Evolutionary conservation across 2,888 invertebrate genomes (phyloP).

Genomic region (Chymomyza caudatula): DNA sequence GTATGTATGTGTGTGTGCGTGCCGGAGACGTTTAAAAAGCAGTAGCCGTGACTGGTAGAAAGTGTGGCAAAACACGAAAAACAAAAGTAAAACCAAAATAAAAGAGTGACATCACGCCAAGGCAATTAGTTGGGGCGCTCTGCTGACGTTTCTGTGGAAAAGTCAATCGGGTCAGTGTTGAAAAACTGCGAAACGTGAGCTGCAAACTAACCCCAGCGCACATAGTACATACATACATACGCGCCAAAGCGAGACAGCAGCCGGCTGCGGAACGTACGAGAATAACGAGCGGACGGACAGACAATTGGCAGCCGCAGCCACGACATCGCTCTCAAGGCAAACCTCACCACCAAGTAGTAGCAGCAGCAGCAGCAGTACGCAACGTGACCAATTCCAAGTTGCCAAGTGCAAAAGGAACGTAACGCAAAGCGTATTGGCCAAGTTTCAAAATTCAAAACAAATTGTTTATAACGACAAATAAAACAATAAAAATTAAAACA

Average conservation of each 20-base stretch:
- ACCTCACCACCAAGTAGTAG: constrained; percentile 27
- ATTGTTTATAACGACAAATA: constrained; percentile 26
- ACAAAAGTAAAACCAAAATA: neutral
- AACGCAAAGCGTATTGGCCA: constrained; percentile 23
- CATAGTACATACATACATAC: neutral
- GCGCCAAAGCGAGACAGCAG: constrained; percentile 1
- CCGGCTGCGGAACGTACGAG: constrained; percentile 49
- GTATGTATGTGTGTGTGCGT: constrained; percentile 8
- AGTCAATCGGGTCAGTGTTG: neutral
- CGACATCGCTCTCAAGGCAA: constrained; percentile 54
- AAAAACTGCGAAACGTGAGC: constrained; percentile 18
- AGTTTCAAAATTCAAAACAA: constrained; percentile 26
- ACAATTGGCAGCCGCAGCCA: constrained; percentile 16
- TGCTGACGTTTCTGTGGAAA: constrained; percentile 18
- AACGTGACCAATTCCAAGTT: constrained; percentile 23
- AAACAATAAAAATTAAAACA: constrained; percentile 15
- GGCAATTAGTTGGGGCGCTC: neutral
- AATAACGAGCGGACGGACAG: constrained; percentile 31
- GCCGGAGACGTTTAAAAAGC: constrained; percentile 19
- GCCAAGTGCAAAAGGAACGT: constrained; percentile 16
- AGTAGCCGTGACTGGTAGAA: constrained; percentile 56
- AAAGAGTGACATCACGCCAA: constrained; percentile 62
- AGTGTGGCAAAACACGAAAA: constrained; percentile 31
- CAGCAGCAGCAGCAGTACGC: constrained; percentile 19
- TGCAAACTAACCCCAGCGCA: neutral